phyloP scores from a whole-genome alignment of 2,113 vertebrate genomes.

The Tapirus terrestris region DNA sequence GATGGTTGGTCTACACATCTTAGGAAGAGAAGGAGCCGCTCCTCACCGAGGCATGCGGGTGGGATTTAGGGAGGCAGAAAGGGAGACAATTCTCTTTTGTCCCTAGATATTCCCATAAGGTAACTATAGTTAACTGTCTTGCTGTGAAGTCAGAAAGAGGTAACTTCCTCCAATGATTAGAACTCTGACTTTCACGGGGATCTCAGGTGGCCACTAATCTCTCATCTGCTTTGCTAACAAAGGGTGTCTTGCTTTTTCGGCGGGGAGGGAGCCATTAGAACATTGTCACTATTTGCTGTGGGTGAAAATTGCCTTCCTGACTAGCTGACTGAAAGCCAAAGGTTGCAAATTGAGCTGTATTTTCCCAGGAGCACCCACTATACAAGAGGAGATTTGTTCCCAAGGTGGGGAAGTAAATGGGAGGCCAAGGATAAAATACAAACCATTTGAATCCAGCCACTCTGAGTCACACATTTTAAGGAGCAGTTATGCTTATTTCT shows the following conservation, averaged over 20 bases:
- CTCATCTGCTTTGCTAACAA: background rate
- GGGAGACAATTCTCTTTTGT: background rate
- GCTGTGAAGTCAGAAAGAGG: background rate
- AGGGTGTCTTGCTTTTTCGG: accelerated
- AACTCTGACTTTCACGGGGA: background rate
- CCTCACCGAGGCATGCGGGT: background rate
- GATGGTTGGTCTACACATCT: accelerated
- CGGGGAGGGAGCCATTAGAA: background rate
- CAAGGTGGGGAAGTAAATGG: background rate
- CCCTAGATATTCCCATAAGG: background rate
- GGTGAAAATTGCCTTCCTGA: background rate
- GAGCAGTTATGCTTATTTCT: accelerated
- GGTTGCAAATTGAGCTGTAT: background rate
- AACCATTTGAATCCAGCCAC: no score
- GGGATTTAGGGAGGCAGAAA: background rate
- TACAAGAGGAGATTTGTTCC: background rate
- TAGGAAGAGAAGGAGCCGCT: background rate
- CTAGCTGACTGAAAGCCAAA: background rate
- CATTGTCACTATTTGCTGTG: background rate
- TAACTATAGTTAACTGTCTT: no score
- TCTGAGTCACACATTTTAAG: background rate
- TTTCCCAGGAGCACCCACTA: background rate
- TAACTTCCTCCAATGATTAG: background rate
- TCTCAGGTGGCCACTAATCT: accelerated
- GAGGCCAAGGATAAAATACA: background rate